phyloP scores from a whole-genome alignment of 2,888 invertebrate genomes.

The Deroplatys truncata region DNA sequence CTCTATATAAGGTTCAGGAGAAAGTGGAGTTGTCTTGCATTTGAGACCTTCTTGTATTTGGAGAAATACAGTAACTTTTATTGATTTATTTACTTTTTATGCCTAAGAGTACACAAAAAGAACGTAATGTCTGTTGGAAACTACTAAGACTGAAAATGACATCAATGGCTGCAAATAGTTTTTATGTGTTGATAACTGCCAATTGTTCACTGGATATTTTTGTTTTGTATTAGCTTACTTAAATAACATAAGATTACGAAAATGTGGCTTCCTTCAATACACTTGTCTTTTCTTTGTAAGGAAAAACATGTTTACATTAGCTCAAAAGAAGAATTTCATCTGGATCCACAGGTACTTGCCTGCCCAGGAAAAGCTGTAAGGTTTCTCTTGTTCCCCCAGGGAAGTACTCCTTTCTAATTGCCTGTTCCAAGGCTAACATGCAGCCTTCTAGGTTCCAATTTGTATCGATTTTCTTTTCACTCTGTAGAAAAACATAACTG shows the following conservation, averaged over 20 bases:
- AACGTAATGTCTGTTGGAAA: not conserved
- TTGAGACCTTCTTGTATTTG: no score
- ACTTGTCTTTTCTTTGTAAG: no score
- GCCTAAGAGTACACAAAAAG: no score
- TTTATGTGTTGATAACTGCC: not conserved
- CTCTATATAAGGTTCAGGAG: no score
- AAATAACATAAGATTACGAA: not conserved
- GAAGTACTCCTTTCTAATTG: constrained; percentile 52
- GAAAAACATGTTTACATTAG: not conserved
- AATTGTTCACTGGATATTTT: no score
- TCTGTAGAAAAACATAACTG: constrained; percentile 45
- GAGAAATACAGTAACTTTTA: no score
- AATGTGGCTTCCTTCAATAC: not conserved
- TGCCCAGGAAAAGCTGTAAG: constrained; percentile 50
- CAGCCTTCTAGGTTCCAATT: constrained; percentile 62
- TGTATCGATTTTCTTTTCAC: constrained; percentile 62
- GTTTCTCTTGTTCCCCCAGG: constrained; percentile 49
- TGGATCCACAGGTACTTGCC: constrained; percentile 38
- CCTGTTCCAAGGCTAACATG: constrained; percentile 52
- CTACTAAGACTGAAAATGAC: not conserved
- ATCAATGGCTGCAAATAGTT: not conserved
- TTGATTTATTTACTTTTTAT: no score
- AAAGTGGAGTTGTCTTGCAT: no score
- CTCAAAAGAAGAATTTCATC: not conserved
- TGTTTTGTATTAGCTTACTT: no score